Conservation (phyloP, 2,797 vertebrate genomes). For the Catharus ustulatus region DNA sequence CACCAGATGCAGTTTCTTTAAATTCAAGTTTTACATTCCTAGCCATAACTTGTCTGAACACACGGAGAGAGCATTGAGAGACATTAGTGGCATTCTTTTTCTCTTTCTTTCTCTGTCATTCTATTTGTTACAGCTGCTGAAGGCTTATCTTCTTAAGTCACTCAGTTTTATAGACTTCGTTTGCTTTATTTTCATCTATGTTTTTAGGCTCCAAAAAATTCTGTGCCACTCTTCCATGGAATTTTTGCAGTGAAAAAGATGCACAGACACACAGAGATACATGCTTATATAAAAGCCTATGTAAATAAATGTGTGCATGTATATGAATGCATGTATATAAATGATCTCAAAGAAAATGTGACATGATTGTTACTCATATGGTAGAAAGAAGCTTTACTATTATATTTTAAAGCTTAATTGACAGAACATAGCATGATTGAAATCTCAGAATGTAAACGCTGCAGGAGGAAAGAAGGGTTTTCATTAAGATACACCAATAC, state of each 20-base stretch:
- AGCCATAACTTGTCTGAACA: constrained; percentile 65
- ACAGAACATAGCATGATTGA: not conserved
- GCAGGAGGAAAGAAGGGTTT: not conserved
- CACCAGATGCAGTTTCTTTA: constrained; percentile 71
- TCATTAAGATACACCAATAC: not conserved
- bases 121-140: constrained; percentile 38
- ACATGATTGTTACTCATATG: not conserved
- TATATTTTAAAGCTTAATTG: constrained; percentile 23
- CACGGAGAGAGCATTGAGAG: constrained; percentile 44
- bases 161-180: constrained; percentile 8
- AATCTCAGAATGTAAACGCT: not conserved
- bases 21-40: constrained; percentile 69
- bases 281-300: accelerated
- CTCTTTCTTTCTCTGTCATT: constrained; percentile 45
- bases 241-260: not conserved
- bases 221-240: not conserved
- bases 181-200: constrained; percentile 36
- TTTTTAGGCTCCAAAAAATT: constrained; percentile 16
- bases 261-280: accelerated
- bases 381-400: not conserved
- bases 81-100: constrained; percentile 38
- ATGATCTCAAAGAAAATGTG: not conserved
- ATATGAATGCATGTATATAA: not conserved
- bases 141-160: constrained; percentile 29
- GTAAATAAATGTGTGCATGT: not conserved